Percentiles rank a stretch among this genome's conserved stretches.
phyloP scores from a whole-genome alignment of 2,888 invertebrate genomes.

The Leptinotarsa peninsularis region DNA sequence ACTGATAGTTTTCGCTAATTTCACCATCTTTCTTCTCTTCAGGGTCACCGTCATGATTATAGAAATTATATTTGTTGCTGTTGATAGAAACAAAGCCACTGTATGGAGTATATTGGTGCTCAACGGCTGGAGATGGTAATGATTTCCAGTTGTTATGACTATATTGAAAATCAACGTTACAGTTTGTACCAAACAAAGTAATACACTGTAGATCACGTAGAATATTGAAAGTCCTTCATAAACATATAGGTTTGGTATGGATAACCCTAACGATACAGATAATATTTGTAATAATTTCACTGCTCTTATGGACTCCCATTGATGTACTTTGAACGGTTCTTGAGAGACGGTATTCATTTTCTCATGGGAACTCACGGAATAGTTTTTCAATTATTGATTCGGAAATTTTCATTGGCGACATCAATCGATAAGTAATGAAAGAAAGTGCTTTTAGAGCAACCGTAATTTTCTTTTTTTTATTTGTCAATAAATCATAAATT shows the following conservation, averaged over 20 bases:
- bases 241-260: slow-evolving; percentile 38
- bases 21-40: slow-evolving; percentile 31
- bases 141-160: not conserved
- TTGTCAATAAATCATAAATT: no score
- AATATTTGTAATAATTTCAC: slow-evolving; percentile 35
- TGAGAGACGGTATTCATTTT: not conserved
- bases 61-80: slow-evolving; percentile 17
- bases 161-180: not conserved
- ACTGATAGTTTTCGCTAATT: slow-evolving; percentile 25
- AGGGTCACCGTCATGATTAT: slow-evolving; percentile 29
- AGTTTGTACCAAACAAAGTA: slow-evolving; percentile 27
- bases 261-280: slow-evolving; percentile 31
- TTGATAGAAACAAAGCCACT: not conserved
- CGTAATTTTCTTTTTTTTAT: no score
- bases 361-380: no score
- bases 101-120: slow-evolving; percentile 8
- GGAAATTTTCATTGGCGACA: not conserved
- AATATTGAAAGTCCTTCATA: slow-evolving; percentile 38
- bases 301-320: slow-evolving; percentile 31
- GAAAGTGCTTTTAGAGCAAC: not conserved
- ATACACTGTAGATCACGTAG: slow-evolving; percentile 33
- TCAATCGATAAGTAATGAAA: not conserved
- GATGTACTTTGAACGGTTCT: not conserved
- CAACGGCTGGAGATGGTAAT: not conserved
- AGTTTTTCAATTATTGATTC: not conserved